phyloP scores from a whole-genome alignment of 2,888 invertebrate species.

The Keiferia lycopersicella region DNA sequence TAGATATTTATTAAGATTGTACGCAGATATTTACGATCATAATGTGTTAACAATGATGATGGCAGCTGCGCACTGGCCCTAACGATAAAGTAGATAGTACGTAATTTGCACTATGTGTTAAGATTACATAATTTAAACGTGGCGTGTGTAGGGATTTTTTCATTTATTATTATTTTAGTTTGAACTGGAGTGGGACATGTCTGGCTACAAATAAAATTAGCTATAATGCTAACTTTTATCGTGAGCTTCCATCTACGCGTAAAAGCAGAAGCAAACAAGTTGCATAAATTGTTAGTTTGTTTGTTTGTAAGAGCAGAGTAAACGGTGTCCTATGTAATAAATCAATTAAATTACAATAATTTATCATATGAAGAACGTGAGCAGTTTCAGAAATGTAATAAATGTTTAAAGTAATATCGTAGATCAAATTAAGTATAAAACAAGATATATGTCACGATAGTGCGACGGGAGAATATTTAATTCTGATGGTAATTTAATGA shows the following conservation, averaged over 20 bases:
- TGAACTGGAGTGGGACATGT: too few species aligned
- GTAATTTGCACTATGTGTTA: constrained; percentile 21
- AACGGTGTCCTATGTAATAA: constrained; percentile 35
- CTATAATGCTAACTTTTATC: too few species aligned
- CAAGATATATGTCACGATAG: constrained; percentile 19
- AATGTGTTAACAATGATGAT: constrained; percentile 30
- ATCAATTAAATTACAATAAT: constrained; percentile 39
- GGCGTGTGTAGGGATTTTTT: constrained; percentile 25
- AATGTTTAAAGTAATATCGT: constrained; percentile 39
- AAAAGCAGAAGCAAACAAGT: neutral
- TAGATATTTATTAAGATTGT: constrained; percentile 36
- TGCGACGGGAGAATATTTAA: constrained; percentile 24
- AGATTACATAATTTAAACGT: constrained; percentile 19
- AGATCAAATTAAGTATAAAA: constrained; percentile 31
- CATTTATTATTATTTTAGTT: constrained; percentile 3
- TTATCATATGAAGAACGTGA: constrained; percentile 53
- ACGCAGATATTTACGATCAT: constrained; percentile 35
- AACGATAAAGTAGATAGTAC: constrained; percentile 30
- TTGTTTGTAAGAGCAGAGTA: constrained; percentile 36
- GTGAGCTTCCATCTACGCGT: neutral
- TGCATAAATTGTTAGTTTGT: constrained; percentile 33
- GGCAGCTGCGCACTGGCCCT: constrained; percentile 41
- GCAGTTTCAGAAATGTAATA: constrained; percentile 56
- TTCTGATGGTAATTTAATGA: constrained; percentile 10
- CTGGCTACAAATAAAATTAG: too few species aligned